phyloP scores from a whole-genome alignment of 2,888 invertebrate genomes.

The Apamea monoglypha region DNA sequence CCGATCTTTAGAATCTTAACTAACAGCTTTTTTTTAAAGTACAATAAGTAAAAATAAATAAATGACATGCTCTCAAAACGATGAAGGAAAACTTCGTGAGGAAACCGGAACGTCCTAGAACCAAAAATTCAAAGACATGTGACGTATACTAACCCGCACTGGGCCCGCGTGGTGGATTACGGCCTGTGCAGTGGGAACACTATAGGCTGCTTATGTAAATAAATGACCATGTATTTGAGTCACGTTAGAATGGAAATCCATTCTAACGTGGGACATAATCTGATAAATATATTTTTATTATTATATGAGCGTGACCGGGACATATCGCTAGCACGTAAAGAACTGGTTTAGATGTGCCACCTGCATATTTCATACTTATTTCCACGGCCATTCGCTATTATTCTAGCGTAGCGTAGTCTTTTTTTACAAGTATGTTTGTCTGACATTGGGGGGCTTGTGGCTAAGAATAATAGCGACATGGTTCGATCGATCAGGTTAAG shows the following conservation, averaged over 20 bases:
- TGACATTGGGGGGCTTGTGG: too few relatives aligned
- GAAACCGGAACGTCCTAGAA: too few relatives aligned
- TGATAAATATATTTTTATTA: constrained; percentile 16
- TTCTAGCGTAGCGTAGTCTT: not conserved
- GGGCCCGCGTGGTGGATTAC: too few relatives aligned
- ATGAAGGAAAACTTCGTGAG: too few relatives aligned
- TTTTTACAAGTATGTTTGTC: not conserved
- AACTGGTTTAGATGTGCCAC: constrained; percentile 25
- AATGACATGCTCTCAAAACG: too few relatives aligned
- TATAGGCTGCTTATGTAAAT: too few relatives aligned
- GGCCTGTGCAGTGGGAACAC: too few relatives aligned
- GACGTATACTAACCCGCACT: too few relatives aligned
- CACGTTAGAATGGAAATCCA: too few relatives aligned
- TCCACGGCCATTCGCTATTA: constrained; percentile 12
- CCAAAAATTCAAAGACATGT: too few relatives aligned
- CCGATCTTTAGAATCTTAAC: not conserved
- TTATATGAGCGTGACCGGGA: constrained; percentile 26
- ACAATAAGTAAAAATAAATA: not conserved
- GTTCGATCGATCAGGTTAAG: too few relatives aligned
- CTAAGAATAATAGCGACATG: too few relatives aligned
- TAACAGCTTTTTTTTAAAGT: not conserved
- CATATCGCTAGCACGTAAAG: constrained; percentile 16
- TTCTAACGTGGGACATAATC: not conserved
- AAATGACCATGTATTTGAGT: not conserved
- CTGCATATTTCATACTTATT: constrained; percentile 12